phyloP scores from a whole-genome alignment of 2,888 invertebrate species.

The Morpho deidamia region DNA sequence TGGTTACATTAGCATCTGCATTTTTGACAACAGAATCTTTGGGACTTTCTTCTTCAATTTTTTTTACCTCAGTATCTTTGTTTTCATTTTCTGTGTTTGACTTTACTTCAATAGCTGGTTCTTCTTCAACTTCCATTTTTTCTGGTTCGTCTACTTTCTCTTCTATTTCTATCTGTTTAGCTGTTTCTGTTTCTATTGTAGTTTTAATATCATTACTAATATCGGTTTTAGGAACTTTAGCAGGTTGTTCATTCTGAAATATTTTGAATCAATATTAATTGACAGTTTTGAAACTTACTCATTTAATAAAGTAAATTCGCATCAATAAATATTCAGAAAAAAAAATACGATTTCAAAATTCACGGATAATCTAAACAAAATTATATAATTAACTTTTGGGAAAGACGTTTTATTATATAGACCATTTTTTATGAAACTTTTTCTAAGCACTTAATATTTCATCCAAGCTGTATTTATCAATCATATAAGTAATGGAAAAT shows the following conservation, averaged over 20 bases:
- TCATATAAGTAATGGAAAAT: too few species aligned
- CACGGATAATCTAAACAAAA: too few species aligned
- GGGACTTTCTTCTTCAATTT: slow-evolving; percentile 21
- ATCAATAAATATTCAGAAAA: too few species aligned
- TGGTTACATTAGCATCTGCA: slow-evolving; percentile 37
- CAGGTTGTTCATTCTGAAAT: slow-evolving; percentile 60
- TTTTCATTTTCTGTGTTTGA: slow-evolving; percentile 22
- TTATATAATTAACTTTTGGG: too few species aligned
- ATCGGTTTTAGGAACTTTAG: slow-evolving; percentile 77
- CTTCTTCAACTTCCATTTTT: slow-evolving; percentile 51
- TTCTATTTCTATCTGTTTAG: slow-evolving; percentile 16
- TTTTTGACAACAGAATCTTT: slow-evolving; percentile 27
- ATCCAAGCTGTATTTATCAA: too few species aligned
- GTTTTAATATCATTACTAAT: slow-evolving; percentile 47
- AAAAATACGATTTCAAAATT: too few species aligned
- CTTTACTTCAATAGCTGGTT: slow-evolving; percentile 20
- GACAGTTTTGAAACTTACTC: neutral
- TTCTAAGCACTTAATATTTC: too few species aligned
- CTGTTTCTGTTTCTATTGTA: slow-evolving; percentile 29
- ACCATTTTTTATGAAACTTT: too few species aligned
- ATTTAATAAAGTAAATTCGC: too few species aligned
- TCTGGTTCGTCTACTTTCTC: slow-evolving; percentile 33
- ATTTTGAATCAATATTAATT: slow-evolving; percentile 2
- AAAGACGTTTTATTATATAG: too few species aligned
- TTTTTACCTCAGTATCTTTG: slow-evolving; percentile 12